Base-by-base conservation (phyloP, 2,888 invertebrate species). In the Sipha maydis region DNA sequence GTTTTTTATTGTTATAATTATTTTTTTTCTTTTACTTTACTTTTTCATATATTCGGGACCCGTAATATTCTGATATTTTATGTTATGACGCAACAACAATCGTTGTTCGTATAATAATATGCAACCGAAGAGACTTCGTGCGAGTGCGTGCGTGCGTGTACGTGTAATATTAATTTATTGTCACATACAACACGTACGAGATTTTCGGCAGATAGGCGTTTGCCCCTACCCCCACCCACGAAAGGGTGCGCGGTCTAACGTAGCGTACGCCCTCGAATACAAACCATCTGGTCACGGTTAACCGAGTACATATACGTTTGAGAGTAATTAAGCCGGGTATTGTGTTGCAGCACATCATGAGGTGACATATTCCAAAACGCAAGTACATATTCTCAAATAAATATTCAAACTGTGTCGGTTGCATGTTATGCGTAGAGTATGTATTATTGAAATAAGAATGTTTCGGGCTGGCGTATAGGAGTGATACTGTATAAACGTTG, bases 231-330 rank as follows among this genome's bases (percentile, higher is more conserved):
- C 85, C 78, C 71, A 67, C 86, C 25, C 11, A 31, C 17, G 80
- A 88, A 88, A 88, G 88, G 88, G 88, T 88, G 88, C 75, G 48
- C 82, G 67, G 82, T 88, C 56, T 61, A 61, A 38, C 73, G 21
- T 61, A 61, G 48, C 82, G 85, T 48, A 61, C 85, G 67, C 85
- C 85, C 77, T 67, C 77, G 73, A 11, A 34, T 77, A 82, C 88
- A 76, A 67, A 88, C 88, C 88, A 88, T 88, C 88, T 88, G 88
- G 88, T 88, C 82, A 82, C 82, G 88, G 80, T 80, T 88, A 80
- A 75, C 80, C 88, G 88, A 82, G 79, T 86, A n/a, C 7, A 25
- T 48, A 48, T 73, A 54, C 31, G 41, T 73, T 69, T 31, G 34
- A 8, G 56, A 80, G 88, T 82, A 88, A 88, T 88, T 88, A 88